Conservation (phyloP, 2,113 vertebrate genomes). For the Plestiodon gilberti region DNA sequence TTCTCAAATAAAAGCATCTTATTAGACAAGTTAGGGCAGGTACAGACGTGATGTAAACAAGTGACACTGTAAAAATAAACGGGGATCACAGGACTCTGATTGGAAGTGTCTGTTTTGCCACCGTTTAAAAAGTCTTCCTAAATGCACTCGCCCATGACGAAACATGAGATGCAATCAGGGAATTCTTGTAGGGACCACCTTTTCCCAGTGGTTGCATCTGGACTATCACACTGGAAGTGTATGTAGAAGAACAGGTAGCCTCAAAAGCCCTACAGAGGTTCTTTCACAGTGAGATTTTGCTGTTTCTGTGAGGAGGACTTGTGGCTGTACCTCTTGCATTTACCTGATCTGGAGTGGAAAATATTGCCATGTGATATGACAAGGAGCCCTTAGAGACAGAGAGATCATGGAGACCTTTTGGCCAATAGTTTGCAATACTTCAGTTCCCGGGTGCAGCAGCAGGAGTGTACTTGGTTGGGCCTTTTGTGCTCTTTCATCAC, state of each 20-base stretch:
- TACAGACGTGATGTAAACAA: conserved; percentile 34
- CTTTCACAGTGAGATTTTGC: background rate
- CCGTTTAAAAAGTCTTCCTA: background rate
- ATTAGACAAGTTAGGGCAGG: background rate
- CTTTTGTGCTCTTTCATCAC: conserved; percentile 58
- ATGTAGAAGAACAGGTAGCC: background rate
- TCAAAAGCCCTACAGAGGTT: background rate
- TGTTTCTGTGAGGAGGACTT: accelerated
- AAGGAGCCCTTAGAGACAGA: conserved; percentile 39
- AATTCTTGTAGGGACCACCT: background rate
- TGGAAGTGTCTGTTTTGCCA: background rate
- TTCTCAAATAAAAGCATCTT: background rate
- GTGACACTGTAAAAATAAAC: conserved; percentile 1
- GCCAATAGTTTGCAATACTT: background rate
- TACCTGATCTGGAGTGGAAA: background rate
- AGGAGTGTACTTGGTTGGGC: accelerated
- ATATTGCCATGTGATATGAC: background rate
- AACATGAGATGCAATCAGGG: background rate
- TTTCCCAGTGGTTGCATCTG: background rate
- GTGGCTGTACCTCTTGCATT: background rate
- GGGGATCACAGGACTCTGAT: background rate
- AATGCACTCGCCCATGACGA: too few species aligned
- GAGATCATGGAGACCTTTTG: background rate
- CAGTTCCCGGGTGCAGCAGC: background rate
- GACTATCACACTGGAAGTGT: background rate